Conservation (phyloP, 53 echinoderm and acorn worm genomes). For the Stichopus horrens region DNA sequence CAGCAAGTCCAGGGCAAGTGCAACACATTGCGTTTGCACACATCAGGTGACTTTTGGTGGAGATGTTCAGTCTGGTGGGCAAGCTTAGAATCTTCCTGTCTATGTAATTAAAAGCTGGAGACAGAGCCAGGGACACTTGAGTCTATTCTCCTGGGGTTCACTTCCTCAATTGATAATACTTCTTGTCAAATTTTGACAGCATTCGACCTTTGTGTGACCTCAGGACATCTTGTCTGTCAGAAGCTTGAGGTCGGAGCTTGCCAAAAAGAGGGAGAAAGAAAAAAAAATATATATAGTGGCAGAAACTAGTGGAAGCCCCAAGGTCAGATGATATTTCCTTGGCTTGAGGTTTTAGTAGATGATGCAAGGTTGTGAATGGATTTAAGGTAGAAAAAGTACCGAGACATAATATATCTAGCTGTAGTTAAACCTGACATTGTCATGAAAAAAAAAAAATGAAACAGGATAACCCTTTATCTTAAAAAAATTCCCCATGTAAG, state of each 20-base stretch:
- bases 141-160: constrained; percentile 31
- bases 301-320: constrained; percentile 26
- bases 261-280: not conserved
- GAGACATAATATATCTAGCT: not conserved
- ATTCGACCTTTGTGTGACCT: constrained; percentile 24
- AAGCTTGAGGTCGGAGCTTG: constrained; percentile 17
- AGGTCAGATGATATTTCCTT: constrained; percentile 39
- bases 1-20: constrained; percentile 1
- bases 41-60: not conserved
- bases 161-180: constrained; percentile 31
- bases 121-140: constrained; percentile 10
- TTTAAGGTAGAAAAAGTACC: not conserved
- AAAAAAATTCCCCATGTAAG: no score
- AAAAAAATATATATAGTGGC: not conserved
- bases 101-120: constrained; percentile 15
- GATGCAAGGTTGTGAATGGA: constrained; percentile 33
- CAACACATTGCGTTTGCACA: not conserved
- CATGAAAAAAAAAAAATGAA: not conserved
- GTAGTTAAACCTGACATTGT: not conserved
- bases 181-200: constrained; percentile 30
- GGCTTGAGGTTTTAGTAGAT: constrained; percentile 29
- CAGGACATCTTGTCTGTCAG: constrained; percentile 31
- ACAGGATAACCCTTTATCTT: no score
- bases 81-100: not conserved
- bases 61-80: not conserved